Conservation (phyloP, 2,113 vertebrate species). For the Cyanistes caeruleus region DNA sequence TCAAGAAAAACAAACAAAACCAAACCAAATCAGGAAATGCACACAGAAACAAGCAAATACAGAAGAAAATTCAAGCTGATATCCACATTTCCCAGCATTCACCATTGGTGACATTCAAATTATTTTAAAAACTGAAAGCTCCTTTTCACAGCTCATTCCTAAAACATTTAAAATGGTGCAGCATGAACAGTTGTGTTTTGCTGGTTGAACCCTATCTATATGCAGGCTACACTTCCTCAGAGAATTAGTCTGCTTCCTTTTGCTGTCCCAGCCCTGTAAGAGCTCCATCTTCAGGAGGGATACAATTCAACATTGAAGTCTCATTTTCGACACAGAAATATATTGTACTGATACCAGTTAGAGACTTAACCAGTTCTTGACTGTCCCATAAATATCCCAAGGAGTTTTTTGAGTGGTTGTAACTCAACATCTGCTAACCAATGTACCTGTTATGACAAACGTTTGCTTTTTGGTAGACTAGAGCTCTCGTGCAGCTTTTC, state of each 20-base stretch:
- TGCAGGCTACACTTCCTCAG: background rate
- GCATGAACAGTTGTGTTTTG: background rate
- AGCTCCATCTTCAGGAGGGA: background rate
- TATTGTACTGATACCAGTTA: background rate
- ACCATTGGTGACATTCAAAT: background rate
- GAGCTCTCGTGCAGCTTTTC: background rate
- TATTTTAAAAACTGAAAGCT: background rate
- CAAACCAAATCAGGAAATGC: background rate
- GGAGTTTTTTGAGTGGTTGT: background rate
- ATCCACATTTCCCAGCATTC: background rate
- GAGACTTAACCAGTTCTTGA: background rate
- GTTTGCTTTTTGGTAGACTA: background rate
- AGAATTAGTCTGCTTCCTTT: background rate
- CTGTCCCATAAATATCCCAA: background rate
- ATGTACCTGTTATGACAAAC: background rate
- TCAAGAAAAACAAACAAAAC: background rate
- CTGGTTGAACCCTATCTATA: background rate
- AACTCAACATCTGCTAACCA: background rate
- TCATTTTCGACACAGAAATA: background rate
- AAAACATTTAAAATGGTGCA: background rate
- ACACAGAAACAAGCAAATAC: background rate
- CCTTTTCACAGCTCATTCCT: background rate
- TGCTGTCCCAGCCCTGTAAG: background rate
- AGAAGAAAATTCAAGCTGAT: background rate
- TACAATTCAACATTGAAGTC: background rate